phyloP scores from a whole-genome alignment of 2,888 invertebrate species.

The Tinea trinotella region DNA sequence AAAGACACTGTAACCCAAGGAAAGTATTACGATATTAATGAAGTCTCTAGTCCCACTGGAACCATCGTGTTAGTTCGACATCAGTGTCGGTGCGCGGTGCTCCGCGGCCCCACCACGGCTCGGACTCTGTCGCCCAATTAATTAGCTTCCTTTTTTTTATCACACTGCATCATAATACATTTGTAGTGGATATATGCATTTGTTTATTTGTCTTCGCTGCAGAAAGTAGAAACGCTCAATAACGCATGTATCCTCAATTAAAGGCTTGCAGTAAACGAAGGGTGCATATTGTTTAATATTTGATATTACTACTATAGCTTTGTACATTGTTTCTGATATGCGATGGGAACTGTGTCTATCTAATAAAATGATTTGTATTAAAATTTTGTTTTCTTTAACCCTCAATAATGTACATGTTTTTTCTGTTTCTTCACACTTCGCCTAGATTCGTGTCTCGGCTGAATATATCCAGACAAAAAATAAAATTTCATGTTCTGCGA shows the following conservation, averaged over 20 bases:
- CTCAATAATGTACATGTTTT: no score
- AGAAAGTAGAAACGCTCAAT: conserved; percentile 70
- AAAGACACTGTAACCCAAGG: conserved; percentile 76
- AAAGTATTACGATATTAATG: conserved; percentile 72
- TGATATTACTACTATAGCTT: conserved; percentile 77
- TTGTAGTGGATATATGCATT: conserved; percentile 69
- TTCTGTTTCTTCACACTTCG: no score
- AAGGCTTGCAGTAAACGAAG: conserved; percentile 71
- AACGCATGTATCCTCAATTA: conserved; percentile 65
- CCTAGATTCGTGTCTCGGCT: no score
- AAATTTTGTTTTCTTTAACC: conserved; percentile 48
- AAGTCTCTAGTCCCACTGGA: conserved; percentile 79
- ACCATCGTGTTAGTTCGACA: conserved; percentile 51
- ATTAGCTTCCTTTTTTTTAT: conserved; percentile 57
- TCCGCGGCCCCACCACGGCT: neutral
- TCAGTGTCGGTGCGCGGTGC: conserved; percentile 31
- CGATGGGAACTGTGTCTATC: conserved; percentile 81
- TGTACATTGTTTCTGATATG: conserved; percentile 80
- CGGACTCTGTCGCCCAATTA: conserved; percentile 22
- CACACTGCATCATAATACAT: conserved; percentile 60
- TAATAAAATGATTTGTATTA: conserved; percentile 82
- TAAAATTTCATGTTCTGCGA: no score
- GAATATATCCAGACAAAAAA: no score
- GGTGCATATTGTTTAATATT: conserved; percentile 73
- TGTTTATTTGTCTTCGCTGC: conserved; percentile 64